Conservation (phyloP, 1,140 invertebrate species). For the Palaemon carinicauda region DNA sequence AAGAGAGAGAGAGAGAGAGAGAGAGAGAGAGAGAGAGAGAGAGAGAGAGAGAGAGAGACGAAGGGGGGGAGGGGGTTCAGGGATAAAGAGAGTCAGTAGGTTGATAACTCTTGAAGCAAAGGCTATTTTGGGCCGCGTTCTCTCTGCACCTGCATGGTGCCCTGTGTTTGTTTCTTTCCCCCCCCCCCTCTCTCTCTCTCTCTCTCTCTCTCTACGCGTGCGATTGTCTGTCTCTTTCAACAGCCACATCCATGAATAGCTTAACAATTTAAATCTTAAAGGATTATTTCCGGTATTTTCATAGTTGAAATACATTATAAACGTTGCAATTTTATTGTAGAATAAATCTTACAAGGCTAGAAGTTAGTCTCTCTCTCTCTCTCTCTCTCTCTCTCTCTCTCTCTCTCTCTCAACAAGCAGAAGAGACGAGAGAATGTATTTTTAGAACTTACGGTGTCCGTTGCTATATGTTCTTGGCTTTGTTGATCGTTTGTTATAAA, state of each 20-base stretch:
- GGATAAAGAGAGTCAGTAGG: background rate
- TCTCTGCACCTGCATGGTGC: background rate
- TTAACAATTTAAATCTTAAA: too few species aligned
- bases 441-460: too few species aligned
- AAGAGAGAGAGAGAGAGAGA: background rate
- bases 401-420: background rate
- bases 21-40: constrained; percentile 29
- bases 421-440: too few species aligned
- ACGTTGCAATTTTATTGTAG: too few species aligned
- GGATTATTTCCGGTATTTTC: too few species aligned
- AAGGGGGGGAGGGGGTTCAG: too few species aligned
- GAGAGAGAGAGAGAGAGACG: constrained; percentile 16
- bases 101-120: background rate
- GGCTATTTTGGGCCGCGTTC: background rate
- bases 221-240: background rate
- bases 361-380: too few species aligned
- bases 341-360: too few species aligned
- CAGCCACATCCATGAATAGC: too few species aligned
- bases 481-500: too few species aligned
- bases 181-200: background rate
- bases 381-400: background rate
- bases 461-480: too few species aligned
- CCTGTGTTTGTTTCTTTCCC: background rate
- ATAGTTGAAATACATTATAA: too few species aligned
- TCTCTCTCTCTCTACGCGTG: background rate